Base-by-base conservation (phyloP, 2,113 vertebrate genomes). In the Athene noctua region DNA sequence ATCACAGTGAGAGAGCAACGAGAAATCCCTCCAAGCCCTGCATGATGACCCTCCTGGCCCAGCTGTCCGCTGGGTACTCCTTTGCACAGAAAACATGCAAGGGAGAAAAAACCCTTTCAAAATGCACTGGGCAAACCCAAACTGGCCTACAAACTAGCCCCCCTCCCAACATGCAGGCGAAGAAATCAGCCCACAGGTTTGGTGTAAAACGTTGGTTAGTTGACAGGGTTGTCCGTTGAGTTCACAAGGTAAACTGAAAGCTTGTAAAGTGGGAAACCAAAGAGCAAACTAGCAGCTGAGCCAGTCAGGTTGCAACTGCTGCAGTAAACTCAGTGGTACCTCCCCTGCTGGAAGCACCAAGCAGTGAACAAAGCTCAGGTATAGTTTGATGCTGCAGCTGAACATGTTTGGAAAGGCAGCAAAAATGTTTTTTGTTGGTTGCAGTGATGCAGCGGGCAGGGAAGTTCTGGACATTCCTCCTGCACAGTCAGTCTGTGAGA, bases 401-500 rank as follows among this genome's bases (percentile, higher is more conserved):
- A 49, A 44, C 5, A 2, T 17, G 21, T 44, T 55, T 62, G 65
- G 36, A 57, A 71, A 65, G 46, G 19, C 13, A 57, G 52, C 26
- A 85, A 30, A 71, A 66, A 10, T 8, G 17, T 0, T 12, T 77
- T 92, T 61, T 71, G 5, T 77, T 57, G 34, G 15, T 44, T 66
- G 23, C 14, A 27, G 74, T 23, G 16, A 10, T 71, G 42, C 42
- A 27, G 23, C 2, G 0, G 40, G 25, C 44, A 59, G 30, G 63
- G 62, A 15, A 71, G 44, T 6, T 46, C 63, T 65, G 44, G 12
- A 10, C 15, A 30, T 44, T 93, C 19, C 23, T 74, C 27, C 54
- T 6, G 13, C 26, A 9, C 1, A 2, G 22, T 6, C 11, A 34
- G 4, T 4, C 32, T 0, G 0, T 17, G 54, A 80, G 27, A 74